A percentile compares a stretch with the other conserved stretches of the same genome.
Evolutionary conservation across 1,140 invertebrate genomes (phyloP).

Genomic region (Harlomillsia oculata): DNA sequence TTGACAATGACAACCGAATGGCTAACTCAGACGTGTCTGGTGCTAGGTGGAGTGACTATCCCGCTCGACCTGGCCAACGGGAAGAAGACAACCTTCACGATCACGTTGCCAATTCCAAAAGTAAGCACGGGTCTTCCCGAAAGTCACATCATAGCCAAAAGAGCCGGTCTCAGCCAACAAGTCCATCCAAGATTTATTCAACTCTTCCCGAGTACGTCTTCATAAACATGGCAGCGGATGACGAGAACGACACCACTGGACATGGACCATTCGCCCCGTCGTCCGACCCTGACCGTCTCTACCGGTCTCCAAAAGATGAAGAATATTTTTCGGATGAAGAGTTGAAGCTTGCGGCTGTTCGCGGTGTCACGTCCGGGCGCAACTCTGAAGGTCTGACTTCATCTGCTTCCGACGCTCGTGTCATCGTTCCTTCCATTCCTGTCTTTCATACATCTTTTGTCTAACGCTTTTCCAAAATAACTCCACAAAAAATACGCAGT

Average conservation of each 20-base stretch:
- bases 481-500: too few species aligned
- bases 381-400: background rate
- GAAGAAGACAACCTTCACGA: conserved; percentile 7
- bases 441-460: conserved; percentile 26
- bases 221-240: conserved; percentile 7
- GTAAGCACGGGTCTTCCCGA: conserved; percentile 9
- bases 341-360: too few species aligned
- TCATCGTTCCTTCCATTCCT: conserved; percentile 12
- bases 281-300: too few species aligned
- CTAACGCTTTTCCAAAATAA: too few species aligned
- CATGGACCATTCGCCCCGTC: too few species aligned
- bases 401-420: background rate
- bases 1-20: too few species aligned
- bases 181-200: conserved; percentile 14
- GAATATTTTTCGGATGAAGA: too few species aligned
- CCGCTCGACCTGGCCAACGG: conserved; percentile 15
- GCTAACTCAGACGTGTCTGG: too few species aligned
- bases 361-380: too few species aligned
- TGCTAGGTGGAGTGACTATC: conserved; percentile 16
- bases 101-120: conserved; percentile 2
- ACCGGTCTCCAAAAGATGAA: too few species aligned
- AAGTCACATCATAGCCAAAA: background rate
- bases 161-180: background rate
- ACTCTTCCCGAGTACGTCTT: conserved; percentile 23
- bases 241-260: background rate